Evolutionary conservation across 2,113 vertebrate species (phyloP).

Genomic region (Puffinus mauretanicus): DNA sequence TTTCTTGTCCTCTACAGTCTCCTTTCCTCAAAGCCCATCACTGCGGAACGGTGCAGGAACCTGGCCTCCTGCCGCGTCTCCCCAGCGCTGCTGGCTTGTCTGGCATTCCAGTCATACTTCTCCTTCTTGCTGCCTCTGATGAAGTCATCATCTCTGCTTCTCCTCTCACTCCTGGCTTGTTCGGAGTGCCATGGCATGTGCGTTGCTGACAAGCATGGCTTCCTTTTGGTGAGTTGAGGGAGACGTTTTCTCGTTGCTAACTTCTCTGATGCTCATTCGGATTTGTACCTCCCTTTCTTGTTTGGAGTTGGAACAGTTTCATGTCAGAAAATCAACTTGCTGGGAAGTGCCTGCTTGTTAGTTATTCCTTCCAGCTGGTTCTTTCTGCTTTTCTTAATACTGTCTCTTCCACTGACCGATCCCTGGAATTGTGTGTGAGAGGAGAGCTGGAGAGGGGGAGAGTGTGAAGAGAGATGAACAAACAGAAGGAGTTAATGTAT

Average conservation of each 20-base stretch:
- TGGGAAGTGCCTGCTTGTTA: neutral
- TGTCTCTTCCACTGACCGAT: neutral
- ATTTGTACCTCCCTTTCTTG: neutral
- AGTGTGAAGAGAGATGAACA: neutral
- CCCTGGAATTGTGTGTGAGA: neutral
- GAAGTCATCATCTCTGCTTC: slow-evolving; percentile 49
- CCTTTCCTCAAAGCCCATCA: neutral
- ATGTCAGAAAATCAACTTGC: neutral
- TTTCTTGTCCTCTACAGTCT: neutral
- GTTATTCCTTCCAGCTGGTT: neutral
- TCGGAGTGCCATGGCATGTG: slow-evolving; percentile 55
- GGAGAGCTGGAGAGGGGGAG: neutral
- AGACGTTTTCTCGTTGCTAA: neutral
- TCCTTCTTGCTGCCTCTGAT: slow-evolving; percentile 25
- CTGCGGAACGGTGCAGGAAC: neutral
- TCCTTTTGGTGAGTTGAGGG: slow-evolving; percentile 60
- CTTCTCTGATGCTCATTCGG: neutral
- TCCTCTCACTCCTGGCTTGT: neutral
- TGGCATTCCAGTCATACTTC: slow-evolving; percentile 23
- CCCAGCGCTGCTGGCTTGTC: neutral
- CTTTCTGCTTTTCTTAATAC: neutral
- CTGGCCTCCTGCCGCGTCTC: neutral
- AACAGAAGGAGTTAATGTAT: neutral
- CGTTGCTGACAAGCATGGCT: neutral
- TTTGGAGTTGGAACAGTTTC: neutral